Evolutionary conservation across 2,113 vertebrate species (phyloP).

Genomic region (Sinocyclocheilus anophthalmus): DNA sequence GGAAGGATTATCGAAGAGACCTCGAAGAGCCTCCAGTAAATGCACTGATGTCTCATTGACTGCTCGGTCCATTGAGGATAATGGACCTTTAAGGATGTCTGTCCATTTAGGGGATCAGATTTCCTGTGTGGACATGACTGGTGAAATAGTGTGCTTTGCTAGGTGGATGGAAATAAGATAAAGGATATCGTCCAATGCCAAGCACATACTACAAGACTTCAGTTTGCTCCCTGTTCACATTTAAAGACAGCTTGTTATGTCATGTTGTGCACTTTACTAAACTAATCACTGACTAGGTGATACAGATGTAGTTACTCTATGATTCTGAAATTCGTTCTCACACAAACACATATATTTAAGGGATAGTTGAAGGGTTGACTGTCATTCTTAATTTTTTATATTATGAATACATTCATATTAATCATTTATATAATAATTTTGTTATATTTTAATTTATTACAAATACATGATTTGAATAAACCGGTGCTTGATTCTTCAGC

Average conservation of each 20-base stretch:
- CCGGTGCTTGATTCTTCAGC: not conserved
- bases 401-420: too few species aligned
- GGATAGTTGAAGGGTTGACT: not conserved
- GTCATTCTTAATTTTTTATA: not conserved
- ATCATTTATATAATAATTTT: too few species aligned
- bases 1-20: constrained; percentile 5
- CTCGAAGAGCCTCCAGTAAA: constrained; percentile 42
- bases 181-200: not conserved
- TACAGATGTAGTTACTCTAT: not conserved
- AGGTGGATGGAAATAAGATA: not conserved
- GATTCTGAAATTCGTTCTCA: not conserved
- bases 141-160: constrained; percentile 13
- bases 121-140: constrained; percentile 22
- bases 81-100: constrained; percentile 49
- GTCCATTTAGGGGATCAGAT: constrained; percentile 46
- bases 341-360: not conserved
- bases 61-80: constrained; percentile 39
- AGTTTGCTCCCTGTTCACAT: not conserved
- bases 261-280: too few species aligned
- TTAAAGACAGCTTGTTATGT: not conserved
- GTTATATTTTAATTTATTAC: too few species aligned
- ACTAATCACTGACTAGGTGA: too few species aligned
- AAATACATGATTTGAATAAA: too few species aligned
- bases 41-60: constrained; percentile 38
- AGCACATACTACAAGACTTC: not conserved